Conservation (phyloP, 2,113 vertebrate genomes). For the Theristicus caerulescens region DNA sequence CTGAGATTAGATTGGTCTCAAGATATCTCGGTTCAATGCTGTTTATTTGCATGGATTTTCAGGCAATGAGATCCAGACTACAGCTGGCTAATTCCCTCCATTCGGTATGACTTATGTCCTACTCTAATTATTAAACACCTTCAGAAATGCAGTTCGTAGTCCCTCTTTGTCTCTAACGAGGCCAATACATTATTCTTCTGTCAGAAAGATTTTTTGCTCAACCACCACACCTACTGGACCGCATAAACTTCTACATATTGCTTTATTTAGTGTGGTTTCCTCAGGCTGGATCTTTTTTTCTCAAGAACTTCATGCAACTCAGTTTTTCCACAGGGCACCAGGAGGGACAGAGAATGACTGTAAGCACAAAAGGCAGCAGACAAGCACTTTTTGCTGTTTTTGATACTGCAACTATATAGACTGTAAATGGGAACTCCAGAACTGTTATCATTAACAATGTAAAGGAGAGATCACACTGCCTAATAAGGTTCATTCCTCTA, state of each 20-base stretch:
- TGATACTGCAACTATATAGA: neutral
- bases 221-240: neutral
- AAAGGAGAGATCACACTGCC: neutral
- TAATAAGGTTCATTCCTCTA: neutral
- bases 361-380: neutral
- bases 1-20: neutral
- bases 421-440: neutral
- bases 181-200: fast-evolving
- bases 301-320: neutral
- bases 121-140: neutral
- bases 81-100: neutral
- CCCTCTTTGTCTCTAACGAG: neutral
- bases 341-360: neutral
- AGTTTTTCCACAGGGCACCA: neutral
- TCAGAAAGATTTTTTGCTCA: neutral
- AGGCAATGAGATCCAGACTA: neutral
- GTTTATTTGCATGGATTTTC: neutral
- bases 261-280: neutral
- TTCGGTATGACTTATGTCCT: neutral
- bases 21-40: neutral
- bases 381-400: neutral
- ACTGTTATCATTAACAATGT: neutral
- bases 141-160: neutral
- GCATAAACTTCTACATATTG: neutral
- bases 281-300: neutral